Evolutionary conservation across 2,797 vertebrate genomes (phyloP), one percentile per base, ranked within the genome.

Genomic region (Myotis planiceps): DNA sequence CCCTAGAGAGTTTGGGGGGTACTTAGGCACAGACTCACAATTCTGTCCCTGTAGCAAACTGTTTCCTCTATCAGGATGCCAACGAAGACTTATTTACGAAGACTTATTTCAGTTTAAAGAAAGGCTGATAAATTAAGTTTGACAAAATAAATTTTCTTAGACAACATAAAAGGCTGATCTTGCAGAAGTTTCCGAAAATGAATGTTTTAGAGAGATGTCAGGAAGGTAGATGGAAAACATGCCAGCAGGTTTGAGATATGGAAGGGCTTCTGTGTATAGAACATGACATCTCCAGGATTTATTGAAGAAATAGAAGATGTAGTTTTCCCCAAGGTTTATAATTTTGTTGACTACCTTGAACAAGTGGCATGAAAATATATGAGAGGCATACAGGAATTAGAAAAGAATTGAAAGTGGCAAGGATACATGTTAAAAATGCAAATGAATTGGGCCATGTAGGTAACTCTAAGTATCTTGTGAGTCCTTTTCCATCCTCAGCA

Each of bases 131-230:
- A 88, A 95, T 60, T 47, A 88, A 90, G 23, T 84, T 66, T 76
- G 23, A 39, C 83, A 58, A 94, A 86, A 88, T 88, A 92, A 58
- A 78, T 83, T 29, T 81, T 58, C 18, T 58, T 66, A 51, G 58
- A 42, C 9, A 80, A 92, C 79, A 92, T 45, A 39, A 96, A 96
- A 90, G 68, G 18, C 15, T 92, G 51, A 76, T 93, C 34, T 79
- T 92, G 65, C 65, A 72, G 58, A 97, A 79, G n/a, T 63, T 96
- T 82, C 51, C 49, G 72, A 45, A 80, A 76, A 90, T 75, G 9
- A 60, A 45, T 53, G 34, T 71, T 97, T 94, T n/a, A 82, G 42
- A 92, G 83, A 80, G 13, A 55, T 45, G 6, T 68, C 32, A 80
- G 51, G 32, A 90, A 93, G 69, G 75, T 21, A 83, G 27, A 49